Evolutionary conservation across 2,888 invertebrate genomes (phyloP).

Genomic region (Mimas tiliae): DNA sequence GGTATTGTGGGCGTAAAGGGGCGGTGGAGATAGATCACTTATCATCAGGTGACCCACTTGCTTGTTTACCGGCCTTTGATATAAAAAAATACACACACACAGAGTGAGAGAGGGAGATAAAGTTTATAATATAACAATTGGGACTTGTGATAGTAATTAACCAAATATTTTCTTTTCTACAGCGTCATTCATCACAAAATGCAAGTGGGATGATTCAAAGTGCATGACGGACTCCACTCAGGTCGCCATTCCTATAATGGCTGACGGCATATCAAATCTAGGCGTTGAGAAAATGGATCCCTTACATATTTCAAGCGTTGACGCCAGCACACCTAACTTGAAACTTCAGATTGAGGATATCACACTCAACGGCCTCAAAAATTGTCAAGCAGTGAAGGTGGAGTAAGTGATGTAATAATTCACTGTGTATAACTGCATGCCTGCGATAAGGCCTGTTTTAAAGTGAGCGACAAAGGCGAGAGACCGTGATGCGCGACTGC

Average conservation of each 20-base stretch:
- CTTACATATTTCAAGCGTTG: conserved; percentile 22
- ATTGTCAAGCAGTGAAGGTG: not conserved
- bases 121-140: no score
- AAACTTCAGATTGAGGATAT: conserved; percentile 29
- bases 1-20: no score
- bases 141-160: no score
- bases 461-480: no score
- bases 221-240: conserved; percentile 47
- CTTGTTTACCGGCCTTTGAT: no score
- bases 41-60: no score
- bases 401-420: not conserved
- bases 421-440: no score
- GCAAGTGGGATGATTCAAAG: conserved; percentile 46
- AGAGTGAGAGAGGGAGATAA: no score
- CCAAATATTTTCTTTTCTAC: not conserved
- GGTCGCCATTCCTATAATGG: conserved; percentile 42
- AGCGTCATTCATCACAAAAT: conserved; percentile 51
- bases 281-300: conserved; percentile 41
- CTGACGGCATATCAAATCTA: conserved; percentile 50
- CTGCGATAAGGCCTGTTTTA: no score
- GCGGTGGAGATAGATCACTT: no score
- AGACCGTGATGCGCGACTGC: no score
- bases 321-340: conserved; percentile 31
- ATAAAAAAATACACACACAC: no score
- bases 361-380: not conserved